Conservation (phyloP, 2,113 vertebrate genomes). For the Centropristis striata region DNA sequence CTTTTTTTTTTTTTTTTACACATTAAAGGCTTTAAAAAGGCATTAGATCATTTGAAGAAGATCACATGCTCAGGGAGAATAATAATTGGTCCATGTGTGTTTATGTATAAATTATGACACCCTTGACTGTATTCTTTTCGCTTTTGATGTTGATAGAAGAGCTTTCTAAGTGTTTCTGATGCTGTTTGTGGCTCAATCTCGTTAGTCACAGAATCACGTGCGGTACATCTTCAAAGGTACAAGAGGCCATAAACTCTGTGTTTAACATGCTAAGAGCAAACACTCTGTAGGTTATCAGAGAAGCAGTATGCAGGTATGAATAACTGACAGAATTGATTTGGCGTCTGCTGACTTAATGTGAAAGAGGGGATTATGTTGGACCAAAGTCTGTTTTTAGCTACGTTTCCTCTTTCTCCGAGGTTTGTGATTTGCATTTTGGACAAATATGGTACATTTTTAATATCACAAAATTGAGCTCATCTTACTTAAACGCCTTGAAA, state of each 20-base stretch:
- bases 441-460: slow-evolving; percentile 2
- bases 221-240: slow-evolving; percentile 13
- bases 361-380: background rate
- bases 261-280: background rate
- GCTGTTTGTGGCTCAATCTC: background rate
- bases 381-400: background rate
- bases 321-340: background rate
- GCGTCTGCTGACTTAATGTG: background rate
- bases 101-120: no score
- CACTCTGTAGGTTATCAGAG: background rate
- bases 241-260: background rate
- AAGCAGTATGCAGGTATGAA: background rate
- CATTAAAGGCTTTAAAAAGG: background rate
- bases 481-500: slow-evolving; percentile 9
- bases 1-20: background rate
- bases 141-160: background rate
- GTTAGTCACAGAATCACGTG: background rate
- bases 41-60: background rate
- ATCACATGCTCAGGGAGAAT: background rate
- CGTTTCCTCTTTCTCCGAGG: background rate
- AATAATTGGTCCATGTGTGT: background rate
- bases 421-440: slow-evolving; percentile 34
- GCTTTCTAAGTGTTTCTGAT: background rate
- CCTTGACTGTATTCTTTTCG: background rate
- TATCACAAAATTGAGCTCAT: background rate